Percentiles rank a stretch among this genome's conserved stretches.
These are phyloP conservation scores for Phoenicopterus ruber DNA, from an alignment of 2,113 vertebrate genomes.

Conservation along the genomic window DNA sequence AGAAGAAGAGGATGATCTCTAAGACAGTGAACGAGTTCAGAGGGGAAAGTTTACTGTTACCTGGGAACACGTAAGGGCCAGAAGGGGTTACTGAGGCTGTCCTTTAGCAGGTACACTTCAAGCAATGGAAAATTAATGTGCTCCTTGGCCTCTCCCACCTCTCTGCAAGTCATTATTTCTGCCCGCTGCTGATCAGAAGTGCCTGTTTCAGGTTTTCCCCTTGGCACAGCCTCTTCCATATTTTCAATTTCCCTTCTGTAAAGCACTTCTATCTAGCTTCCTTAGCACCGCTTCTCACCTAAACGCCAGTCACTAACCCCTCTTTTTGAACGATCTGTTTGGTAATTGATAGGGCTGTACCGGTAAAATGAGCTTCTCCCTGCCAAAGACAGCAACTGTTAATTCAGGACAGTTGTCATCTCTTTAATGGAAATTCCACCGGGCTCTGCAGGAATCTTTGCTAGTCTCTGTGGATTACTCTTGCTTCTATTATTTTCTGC, in stretches of 20 bases:
- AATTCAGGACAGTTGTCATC: neutral
- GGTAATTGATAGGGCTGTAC: neutral
- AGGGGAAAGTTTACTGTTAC: neutral
- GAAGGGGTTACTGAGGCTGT: neutral
- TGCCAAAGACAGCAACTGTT: neutral
- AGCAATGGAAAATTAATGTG: neutral
- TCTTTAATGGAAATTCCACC: neutral
- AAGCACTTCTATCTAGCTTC: neutral
- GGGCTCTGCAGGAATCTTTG: neutral
- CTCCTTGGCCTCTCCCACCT: neutral
- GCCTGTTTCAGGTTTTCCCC: neutral
- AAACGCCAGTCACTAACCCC: neutral
- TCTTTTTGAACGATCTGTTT: neutral
- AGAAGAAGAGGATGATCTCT: neutral
- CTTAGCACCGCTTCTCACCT: neutral
- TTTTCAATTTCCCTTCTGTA: neutral
- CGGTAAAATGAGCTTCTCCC: neutral
- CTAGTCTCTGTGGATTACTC: neutral
- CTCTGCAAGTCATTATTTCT: neutral
- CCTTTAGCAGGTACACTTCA: neutral
- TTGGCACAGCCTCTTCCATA: neutral
- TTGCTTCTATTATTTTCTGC: neutral
- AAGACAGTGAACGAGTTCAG: neutral
- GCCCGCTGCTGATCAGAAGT: neutral
- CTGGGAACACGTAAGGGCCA: neutral